Evolutionary conservation across 2,797 vertebrate genomes (phyloP), one percentile per base, ranked within the genome.

Genomic region (Galagoides demidoff): DNA sequence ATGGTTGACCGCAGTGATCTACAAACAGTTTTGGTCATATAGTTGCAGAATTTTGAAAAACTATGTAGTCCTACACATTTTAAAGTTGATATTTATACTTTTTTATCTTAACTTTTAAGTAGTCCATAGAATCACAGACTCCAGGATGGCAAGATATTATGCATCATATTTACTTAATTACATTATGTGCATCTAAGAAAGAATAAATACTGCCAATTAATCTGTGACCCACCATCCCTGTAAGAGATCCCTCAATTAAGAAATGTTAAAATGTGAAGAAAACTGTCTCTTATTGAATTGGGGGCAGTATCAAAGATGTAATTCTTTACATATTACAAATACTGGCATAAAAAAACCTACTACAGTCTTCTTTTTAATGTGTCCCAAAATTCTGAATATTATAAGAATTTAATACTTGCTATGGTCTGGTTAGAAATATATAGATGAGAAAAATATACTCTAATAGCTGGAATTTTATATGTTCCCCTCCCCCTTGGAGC

Each of bases 1-100:
- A 70, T 39, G 37, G 25, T 74, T 52, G 66, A 3, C 22, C 31
- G 86, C 31, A 7, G 11, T 7, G 29, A 1, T 71, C 17, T 55
- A 34, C 9, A 73, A 73, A 57, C 8, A 1, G 13, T 89, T 89
- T 95, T 61, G 43, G 27, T 79, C 39, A 39, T 49, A 11, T 3
- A 31, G 43, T 68, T 82, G n/a, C 55, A 84, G 85, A 90, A 57
- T 70, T 92, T 83, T 87, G 76, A 85, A n/a, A 87, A 87, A 34
- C 83, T 43, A 16, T 12, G 3, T 52, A 77, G 6, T 20, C 22
- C 2, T 11, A 8, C 0, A 66, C 3, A 17, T 61, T 88, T 93
- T 95, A 73, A 78, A 90, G n/a, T 79, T 37, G 39, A 66, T 14
- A 61, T 45, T 37, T 79, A 84, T 14, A 83, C 34, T 85, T 52